Evolutionary conservation across 1,140 invertebrate genomes (phyloP).

Genomic region (Plectrocnemia conspersa): DNA sequence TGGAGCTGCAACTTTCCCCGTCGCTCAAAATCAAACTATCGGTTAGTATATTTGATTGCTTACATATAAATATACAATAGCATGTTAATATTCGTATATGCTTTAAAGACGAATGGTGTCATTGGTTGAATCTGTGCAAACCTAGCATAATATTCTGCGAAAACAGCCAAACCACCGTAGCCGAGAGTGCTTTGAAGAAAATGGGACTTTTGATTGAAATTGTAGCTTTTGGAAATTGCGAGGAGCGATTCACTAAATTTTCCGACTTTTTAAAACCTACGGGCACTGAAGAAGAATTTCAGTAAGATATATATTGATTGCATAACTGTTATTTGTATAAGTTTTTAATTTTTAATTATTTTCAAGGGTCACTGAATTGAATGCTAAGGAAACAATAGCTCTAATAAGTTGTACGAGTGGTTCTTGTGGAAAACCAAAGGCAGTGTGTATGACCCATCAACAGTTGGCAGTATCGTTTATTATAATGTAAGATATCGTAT

Average conservation of each 20-base stretch:
- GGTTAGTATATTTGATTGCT: neutral
- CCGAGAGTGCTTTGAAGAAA: neutral
- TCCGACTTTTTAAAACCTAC: slow-evolving; percentile 19
- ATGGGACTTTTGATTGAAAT: slow-evolving; percentile 10
- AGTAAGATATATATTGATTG: slow-evolving; percentile 14
- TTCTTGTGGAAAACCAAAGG: slow-evolving; percentile 1
- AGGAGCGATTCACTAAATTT: slow-evolving; percentile 4
- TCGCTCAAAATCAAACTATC: slow-evolving; percentile 5
- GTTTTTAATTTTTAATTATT: neutral
- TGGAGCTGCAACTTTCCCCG: slow-evolving; percentile 11
- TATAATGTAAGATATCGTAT: too few species aligned
- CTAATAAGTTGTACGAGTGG: slow-evolving; percentile 6
- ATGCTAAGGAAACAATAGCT: neutral
- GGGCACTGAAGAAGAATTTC: slow-evolving; percentile 23
- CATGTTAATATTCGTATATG: neutral
- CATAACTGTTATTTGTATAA: neutral
- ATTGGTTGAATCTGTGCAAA: neutral
- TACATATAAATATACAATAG: neutral
- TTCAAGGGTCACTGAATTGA: slow-evolving; percentile 12
- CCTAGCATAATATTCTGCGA: slow-evolving; percentile 12
- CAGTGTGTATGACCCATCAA: slow-evolving; percentile 6
- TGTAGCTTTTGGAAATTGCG: slow-evolving; percentile 20
- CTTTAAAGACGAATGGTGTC: slow-evolving; percentile 9
- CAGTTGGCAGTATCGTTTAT: too few species aligned
- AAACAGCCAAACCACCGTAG: neutral